Base-by-base conservation (phyloP, 2,113 vertebrate species). In the Lagopus muta region DNA sequence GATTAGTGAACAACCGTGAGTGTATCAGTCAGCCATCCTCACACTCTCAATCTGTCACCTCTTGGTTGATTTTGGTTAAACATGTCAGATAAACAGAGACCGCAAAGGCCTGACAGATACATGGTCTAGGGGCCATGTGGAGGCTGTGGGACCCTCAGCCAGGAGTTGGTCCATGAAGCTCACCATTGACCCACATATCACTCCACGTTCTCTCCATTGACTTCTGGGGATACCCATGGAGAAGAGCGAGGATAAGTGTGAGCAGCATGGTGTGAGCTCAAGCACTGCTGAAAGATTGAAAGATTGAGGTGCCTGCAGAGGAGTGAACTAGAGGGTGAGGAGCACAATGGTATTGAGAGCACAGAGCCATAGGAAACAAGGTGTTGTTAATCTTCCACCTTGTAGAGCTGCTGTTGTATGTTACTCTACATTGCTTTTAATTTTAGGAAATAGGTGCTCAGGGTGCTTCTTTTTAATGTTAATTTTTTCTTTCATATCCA, bases 401-500 rank as follows among this genome's bases (percentile, higher is more conserved):
- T 1, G 1, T 36, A 70, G 27, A 85, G 16, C 30, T 55, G 60
- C 28, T 77, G 21, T 18, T 4, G 42, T 73, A 2, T 10, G 9
- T 66, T 34, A 42, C 14, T 77, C 50, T 78, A n/a, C 27, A 40
- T 36, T 89, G 30, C 11, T 62, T 86, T 75, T 89, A 95, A 69
- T 92, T 85, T 93, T 69, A 90, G 72, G 11, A 75, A 91, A 86
- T 86, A 45, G n/a, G 8, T 82, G 60, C 76, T 84, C 10, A 38
- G 64, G 27, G 8, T 0, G 40, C 42, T 83, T 64, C 25, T 64
- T 64, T 64, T 40, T 28, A 64, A 92, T 80, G 79, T 80, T n/a
- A 82, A 90, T 82, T 94, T 92, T 78, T 92, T 96, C 65, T 96
- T 89, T 40, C 86, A 64, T 90, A 83, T 73, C 18, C 52, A 60